Evolutionary conservation across 2,113 vertebrate genomes (phyloP).

Genomic region (Hymenochirus boettgeri): DNA sequence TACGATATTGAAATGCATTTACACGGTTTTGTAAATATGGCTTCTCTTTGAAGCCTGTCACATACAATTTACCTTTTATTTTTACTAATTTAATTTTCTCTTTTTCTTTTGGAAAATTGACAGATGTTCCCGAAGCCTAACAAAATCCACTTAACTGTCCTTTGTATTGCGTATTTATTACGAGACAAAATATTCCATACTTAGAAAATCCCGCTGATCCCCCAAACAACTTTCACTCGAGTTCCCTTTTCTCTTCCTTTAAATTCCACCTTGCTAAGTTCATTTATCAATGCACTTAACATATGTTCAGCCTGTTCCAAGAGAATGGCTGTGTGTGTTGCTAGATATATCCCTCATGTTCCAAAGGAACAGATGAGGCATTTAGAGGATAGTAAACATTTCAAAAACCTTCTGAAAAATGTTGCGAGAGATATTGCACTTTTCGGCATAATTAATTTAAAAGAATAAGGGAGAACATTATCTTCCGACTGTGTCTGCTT

Average conservation of each 20-base stretch:
- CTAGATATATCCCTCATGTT: background rate
- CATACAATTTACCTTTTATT: too few species aligned
- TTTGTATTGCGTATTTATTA: too few species aligned
- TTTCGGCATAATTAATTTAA: constrained; percentile 10
- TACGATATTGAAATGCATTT: too few species aligned
- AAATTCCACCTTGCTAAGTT: background rate
- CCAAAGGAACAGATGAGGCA: constrained; percentile 16
- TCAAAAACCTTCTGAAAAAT: constrained; percentile 1
- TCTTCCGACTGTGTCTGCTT: background rate
- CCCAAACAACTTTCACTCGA: background rate
- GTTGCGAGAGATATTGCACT: background rate
- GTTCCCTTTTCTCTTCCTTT: background rate
- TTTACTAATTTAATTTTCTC: too few species aligned
- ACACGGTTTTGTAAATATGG: too few species aligned
- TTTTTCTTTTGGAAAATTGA: too few species aligned
- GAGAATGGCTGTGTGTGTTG: background rate
- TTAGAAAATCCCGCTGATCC: background rate
- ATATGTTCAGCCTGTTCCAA: constrained; percentile 19
- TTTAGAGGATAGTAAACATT: constrained; percentile 18
- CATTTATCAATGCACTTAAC: background rate
- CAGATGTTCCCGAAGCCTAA: too few species aligned
- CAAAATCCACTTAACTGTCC: too few species aligned
- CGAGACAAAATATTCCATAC: background rate
- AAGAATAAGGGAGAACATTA: background rate
- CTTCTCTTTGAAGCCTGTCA: too few species aligned